These are phyloP conservation scores for Decapterus maruadsi DNA, from an alignment of 2,797 vertebrate genomes.

Conservation along the genomic window DNA sequence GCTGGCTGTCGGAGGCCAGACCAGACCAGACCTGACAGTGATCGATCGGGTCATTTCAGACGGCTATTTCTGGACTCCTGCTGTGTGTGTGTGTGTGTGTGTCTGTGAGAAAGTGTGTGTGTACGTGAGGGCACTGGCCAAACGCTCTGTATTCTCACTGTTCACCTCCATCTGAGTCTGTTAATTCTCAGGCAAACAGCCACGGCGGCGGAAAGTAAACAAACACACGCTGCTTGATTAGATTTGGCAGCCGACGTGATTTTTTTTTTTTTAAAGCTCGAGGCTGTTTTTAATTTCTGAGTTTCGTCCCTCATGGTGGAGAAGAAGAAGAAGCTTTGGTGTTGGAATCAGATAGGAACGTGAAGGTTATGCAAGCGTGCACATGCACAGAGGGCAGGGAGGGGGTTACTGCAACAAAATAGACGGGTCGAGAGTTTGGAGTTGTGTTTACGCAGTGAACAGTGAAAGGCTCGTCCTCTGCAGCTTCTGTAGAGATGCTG, in stretches of 20 bases:
- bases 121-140: not conserved
- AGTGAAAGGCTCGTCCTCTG: not conserved
- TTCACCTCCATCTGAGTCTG: slow-evolving; percentile 47
- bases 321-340: too few relatives aligned
- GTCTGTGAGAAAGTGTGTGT: slow-evolving; percentile 16
- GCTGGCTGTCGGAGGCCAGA: slow-evolving; percentile 59
- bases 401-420: not conserved
- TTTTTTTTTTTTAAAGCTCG: slow-evolving; percentile 19
- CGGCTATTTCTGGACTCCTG: slow-evolving; percentile 68
- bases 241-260: slow-evolving; percentile 47
- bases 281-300: slow-evolving; percentile 39
- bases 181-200: slow-evolving; percentile 56
- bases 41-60: slow-evolving; percentile 74
- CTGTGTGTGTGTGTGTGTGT: slow-evolving; percentile 12
- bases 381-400: not conserved
- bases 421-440: not conserved
- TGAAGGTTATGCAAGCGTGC: slow-evolving; percentile 15
- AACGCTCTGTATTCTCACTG: slow-evolving; percentile 39
- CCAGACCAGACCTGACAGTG: slow-evolving; percentile 64
- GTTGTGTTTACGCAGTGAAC: not conserved
- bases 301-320: slow-evolving; percentile 3
- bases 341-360: not conserved
- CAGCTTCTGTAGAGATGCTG: not conserved
- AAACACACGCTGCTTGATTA: slow-evolving; percentile 55
- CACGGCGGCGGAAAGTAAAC: slow-evolving; percentile 40